Conservation (phyloP, 2,888 invertebrate species). For the Melikaiella ostensackeni region DNA sequence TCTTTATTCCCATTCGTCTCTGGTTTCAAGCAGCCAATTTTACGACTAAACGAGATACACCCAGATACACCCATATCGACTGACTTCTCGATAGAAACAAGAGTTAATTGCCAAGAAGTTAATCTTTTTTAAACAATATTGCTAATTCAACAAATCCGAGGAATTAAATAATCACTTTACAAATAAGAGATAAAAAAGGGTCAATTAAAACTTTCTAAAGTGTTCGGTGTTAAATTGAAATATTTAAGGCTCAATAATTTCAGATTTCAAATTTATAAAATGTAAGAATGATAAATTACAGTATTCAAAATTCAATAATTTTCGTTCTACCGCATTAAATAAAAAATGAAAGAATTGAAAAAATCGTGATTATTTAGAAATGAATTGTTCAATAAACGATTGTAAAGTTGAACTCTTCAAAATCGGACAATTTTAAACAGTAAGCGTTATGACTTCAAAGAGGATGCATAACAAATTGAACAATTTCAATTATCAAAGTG, state of each 20-base stretch:
- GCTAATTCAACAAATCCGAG: background rate
- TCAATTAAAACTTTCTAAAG: no score
- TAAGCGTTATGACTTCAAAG: background rate
- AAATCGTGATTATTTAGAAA: no score
- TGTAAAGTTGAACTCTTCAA: background rate
- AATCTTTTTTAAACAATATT: conserved; percentile 4
- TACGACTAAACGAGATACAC: no score
- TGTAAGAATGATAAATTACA: no score
- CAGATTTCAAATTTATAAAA: no score
- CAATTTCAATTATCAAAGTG: background rate
- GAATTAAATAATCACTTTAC: background rate
- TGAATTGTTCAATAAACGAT: no score
- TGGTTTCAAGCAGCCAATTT: no score
- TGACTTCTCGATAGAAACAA: background rate
- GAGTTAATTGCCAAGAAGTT: background rate
- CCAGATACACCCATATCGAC: no score
- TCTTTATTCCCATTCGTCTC: no score
- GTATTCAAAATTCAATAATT: background rate
- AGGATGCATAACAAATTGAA: background rate
- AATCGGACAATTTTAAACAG: background rate
- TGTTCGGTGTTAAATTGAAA: no score
- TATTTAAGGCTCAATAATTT: no score
- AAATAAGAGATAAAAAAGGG: background rate
- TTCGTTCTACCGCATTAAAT: background rate
- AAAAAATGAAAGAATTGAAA: no score